Base-by-base conservation (phyloP, 2,797 vertebrate species). In the Cyprinella venusta region DNA sequence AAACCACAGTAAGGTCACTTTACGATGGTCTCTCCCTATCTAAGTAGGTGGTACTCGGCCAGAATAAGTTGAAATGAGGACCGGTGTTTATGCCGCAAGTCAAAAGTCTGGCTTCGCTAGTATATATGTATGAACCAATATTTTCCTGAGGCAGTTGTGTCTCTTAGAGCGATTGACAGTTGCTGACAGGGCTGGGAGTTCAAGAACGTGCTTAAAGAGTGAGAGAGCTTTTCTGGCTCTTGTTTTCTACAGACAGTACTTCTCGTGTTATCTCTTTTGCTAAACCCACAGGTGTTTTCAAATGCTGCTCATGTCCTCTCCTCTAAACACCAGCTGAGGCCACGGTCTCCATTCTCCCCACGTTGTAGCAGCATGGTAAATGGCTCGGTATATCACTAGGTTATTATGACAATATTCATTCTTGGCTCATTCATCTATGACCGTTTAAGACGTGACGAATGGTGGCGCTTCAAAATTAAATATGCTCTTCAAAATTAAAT, bases 201-300 rank as follows among this genome's bases (percentile, higher is more conserved):
- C 9, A 79, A 67, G 50, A 79, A 82, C 36, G 74, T 65, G 38
- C 72, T 69, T 78, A 59, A 77, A 69, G 71, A 69, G 65, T 80
- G 59, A 72, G 24, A 78, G 54, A 76, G 52, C 76, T 78, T 83
- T 71, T 82, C 40, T 59, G 56, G 67, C 78, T 82, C 64, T 77
- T 83, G 77, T 83, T 85, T 85, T 78, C 77, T 81, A 83, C 72
- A 78, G 81, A 83, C 42, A 63, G 40, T 63, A 64, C 26, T 59
- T 75, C 76, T 83, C 1, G 19, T 65, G 19, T 80, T 76, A 50
- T 80, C n/a, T 52, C 52, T 80, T 52, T 56, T 64, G 59, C 69
- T 76, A 59, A 40, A 76, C 45, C 69, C 81, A 75, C 30, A 83
- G 81, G 71, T 80, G 76, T 70, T 86, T 80, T 69, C 81, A 79